phyloP scores from a whole-genome alignment of 2,888 invertebrate genomes.

The Acanthococcus lagerstroemiae region DNA sequence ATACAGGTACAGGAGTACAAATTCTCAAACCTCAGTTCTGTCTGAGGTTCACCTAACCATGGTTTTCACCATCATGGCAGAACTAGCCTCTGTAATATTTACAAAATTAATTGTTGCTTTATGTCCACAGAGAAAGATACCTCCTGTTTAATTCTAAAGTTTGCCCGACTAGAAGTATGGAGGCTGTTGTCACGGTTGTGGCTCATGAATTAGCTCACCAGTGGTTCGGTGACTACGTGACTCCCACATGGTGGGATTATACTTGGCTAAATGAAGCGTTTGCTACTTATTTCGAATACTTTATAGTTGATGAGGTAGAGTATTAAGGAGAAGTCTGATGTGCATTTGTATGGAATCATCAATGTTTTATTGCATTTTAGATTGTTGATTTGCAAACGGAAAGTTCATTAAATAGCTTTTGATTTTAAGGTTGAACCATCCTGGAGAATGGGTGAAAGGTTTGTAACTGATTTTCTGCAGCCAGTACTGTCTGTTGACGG shows the following conservation, averaged over 20 bases:
- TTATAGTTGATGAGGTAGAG: conserved; percentile 22
- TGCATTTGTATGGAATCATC: background rate
- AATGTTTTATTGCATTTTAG: background rate
- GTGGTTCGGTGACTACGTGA: conserved; percentile 96
- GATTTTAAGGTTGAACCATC: conserved; percentile 35
- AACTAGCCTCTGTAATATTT: background rate
- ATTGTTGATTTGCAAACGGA: background rate
- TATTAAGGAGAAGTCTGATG: conserved; percentile 41
- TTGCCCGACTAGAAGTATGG: background rate
- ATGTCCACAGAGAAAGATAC: conserved; percentile 28
- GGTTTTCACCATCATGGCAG: no score
- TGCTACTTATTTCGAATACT: conserved; percentile 33
- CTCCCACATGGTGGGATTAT: conserved; percentile 41
- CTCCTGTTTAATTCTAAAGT: background rate
- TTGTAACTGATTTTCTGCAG: conserved; percentile 41
- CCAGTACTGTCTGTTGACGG: conserved; percentile 47
- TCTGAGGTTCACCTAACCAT: no score
- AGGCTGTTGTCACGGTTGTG: conserved; percentile 42
- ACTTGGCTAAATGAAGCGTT: conserved; percentile 34
- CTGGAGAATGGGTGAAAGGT: conserved; percentile 35
- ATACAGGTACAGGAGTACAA: conserved; percentile 45
- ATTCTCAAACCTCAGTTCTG: no score
- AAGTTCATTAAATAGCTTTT: background rate
- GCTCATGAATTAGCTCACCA: conserved; percentile 91
- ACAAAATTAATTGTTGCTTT: background rate